Evolutionary conservation across 1,140 invertebrate genomes (phyloP).

Genomic region (Homalodisca vitripennis): DNA sequence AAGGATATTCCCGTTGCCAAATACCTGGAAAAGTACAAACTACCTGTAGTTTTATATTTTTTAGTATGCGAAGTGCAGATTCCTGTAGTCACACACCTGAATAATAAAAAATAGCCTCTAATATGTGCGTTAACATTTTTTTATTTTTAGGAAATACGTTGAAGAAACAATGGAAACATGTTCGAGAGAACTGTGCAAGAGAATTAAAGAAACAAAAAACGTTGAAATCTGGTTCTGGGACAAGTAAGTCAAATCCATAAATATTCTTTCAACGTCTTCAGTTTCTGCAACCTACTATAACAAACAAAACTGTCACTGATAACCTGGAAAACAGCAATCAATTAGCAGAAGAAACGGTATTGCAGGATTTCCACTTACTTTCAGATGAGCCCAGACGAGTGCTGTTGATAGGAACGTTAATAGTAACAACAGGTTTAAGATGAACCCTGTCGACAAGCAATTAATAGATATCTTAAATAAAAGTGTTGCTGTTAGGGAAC

Average conservation of each 20-base stretch:
- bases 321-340: neutral
- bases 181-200: neutral
- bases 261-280: constrained; percentile 1
- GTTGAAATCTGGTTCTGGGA: constrained; percentile 7
- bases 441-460: constrained; percentile 17
- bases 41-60: neutral
- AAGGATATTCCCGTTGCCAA: constrained; percentile 39
- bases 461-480: constrained; percentile 20
- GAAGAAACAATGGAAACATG: no score
- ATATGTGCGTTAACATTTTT: neutral
- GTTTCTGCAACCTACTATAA: neutral
- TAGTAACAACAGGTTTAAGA: constrained; percentile 6
- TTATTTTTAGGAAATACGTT: no score
- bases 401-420: neutral
- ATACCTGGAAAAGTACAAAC: constrained; percentile 39
- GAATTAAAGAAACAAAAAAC: constrained; percentile 9
- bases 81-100: neutral
- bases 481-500: constrained; percentile 17
- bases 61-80: neutral
- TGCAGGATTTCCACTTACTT: neutral
- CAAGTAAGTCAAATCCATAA: constrained; percentile 4
- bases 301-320: no score
- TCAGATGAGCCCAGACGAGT: neutral
- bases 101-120: constrained; percentile 2
- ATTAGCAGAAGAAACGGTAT: neutral